A percentile compares a stretch with the other conserved stretches of the same genome.
Conservation (phyloP, 2,113 vertebrate genomes). For the Butorides virescens region DNA sequence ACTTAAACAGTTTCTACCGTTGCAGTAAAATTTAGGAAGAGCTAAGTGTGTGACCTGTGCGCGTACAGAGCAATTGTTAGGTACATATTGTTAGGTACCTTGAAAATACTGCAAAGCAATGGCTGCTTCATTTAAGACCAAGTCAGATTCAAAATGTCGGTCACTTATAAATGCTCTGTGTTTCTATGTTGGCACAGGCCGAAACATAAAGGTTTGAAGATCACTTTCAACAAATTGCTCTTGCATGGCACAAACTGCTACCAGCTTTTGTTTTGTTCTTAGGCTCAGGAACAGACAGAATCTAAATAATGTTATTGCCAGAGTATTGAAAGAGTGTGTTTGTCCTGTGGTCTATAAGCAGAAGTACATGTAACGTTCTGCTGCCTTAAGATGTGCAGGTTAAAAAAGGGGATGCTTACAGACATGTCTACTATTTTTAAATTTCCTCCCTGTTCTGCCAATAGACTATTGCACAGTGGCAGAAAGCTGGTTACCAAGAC, state of each 20-base stretch:
- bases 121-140: not conserved
- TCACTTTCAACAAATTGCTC: not conserved
- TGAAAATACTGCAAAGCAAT: not conserved
- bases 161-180: not conserved
- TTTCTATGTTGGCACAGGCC: not conserved
- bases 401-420: not conserved
- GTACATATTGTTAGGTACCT: not conserved
- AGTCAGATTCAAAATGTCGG: not conserved
- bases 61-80: not conserved
- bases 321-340: not conserved
- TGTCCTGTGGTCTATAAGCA: not conserved
- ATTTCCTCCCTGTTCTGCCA: not conserved
- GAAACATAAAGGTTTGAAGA: not conserved
- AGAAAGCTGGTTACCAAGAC: conserved; percentile 94
- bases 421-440: not conserved
- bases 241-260: not conserved
- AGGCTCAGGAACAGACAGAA: not conserved
- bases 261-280: not conserved
- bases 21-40: not conserved
- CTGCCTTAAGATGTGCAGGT: not conserved
- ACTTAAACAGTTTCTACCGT: not conserved
- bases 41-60: not conserved
- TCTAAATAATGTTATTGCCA: not conserved
- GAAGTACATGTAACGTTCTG: not conserved
- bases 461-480: conserved; percentile 96